These are phyloP conservation scores for Nymphalis urticae DNA, from an alignment of 2,888 invertebrate genomes.

Conservation along the genomic window DNA sequence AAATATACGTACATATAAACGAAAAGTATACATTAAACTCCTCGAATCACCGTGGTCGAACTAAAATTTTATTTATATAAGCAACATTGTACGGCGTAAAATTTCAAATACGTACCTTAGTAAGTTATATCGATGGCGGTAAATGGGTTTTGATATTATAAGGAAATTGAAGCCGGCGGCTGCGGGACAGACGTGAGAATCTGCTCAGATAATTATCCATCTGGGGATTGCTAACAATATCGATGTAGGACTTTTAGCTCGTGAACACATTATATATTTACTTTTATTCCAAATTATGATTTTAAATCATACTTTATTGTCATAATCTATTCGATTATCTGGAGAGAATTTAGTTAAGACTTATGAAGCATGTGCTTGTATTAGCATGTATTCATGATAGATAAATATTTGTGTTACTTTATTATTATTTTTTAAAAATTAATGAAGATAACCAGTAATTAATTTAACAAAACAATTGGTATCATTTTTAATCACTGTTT, in stretches of 20 bases:
- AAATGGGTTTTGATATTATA: slow-evolving; percentile 26
- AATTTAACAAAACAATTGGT: too few relatives aligned
- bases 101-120: slow-evolving; percentile 3
- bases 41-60: neutral
- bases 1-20: too few relatives aligned
- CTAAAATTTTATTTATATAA: neutral
- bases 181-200: slow-evolving; percentile 19
- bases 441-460: too few relatives aligned
- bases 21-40: neutral
- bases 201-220: slow-evolving; percentile 52
- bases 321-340: too few relatives aligned
- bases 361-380: too few relatives aligned
- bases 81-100: neutral
- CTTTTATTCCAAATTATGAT: neutral
- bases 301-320: neutral
- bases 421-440: too few relatives aligned
- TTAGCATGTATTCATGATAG: too few relatives aligned
- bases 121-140: slow-evolving; percentile 10
- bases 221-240: slow-evolving; percentile 60
- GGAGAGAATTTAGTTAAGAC: too few relatives aligned
- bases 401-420: too few relatives aligned
- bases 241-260: slow-evolving; percentile 49
- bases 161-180: slow-evolving; percentile 29
- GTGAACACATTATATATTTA: slow-evolving; percentile 1
- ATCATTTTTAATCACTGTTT: too few relatives aligned